Base-by-base conservation (phyloP, 2,888 invertebrate genomes). In the Agrochola litura region DNA sequence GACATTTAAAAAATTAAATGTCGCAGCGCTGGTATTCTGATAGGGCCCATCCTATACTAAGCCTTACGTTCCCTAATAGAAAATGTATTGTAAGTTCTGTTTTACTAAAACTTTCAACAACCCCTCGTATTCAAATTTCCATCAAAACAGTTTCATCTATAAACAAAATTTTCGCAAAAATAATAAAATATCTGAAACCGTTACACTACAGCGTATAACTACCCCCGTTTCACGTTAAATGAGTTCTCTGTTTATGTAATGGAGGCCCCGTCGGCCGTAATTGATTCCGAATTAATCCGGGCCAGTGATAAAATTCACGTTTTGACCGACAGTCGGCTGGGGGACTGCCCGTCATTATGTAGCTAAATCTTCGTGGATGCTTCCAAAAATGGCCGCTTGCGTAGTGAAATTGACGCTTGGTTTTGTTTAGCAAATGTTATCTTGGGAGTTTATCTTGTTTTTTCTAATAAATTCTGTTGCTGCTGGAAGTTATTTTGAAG, bases 241-340 rank as follows among this genome's bases (percentile, higher is more conserved):
- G 89, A 91, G 91, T 90, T 91, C 91, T 88, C 90, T 91, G 92
- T 92, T 92, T 91, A 89, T 89, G 89, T 92, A 92, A 92, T 91
- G 90, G 90, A 87, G 83, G 88, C 87, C 85, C 85, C 86, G 87
- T 86, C 86, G 85, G 73, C 83, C 86, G 90, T 92, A 92, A 93
- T 93, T 93, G 92, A 93, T 93, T 92, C 90, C 73, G 89, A 90
- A 92, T 93, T 92, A 92, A 93, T 91, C 91, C 84, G 82, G 82
- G 78, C 78, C 85, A 84, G 88, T 89, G 91, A 91, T 92, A 91
- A 92, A 92, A 90, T 85, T 86, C 86, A 70, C 80, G 64, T 83
- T 86, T 89, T 84, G 85, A 89, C 83, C 84, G 80, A 79, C 85
- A 73, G 79, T 70, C 63, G 80, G 43, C 64, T 58, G 41, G 67